These are phyloP conservation scores for Dicaeum eximium DNA, from an alignment of 2,113 vertebrate species.

Conservation along the genomic window DNA sequence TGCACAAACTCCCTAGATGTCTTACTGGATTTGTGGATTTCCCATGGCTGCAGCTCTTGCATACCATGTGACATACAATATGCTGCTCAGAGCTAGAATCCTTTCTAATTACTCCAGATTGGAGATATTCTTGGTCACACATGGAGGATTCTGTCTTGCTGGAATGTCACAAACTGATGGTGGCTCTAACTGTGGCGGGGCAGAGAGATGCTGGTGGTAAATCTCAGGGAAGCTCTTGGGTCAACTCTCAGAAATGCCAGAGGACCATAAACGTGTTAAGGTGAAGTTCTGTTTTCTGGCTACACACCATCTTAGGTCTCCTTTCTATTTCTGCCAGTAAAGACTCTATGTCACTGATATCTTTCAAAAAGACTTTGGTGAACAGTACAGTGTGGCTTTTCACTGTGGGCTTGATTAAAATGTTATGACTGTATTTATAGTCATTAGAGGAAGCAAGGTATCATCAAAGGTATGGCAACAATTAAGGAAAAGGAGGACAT, in stretches of 20 bases:
- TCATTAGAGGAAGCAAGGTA: background rate
- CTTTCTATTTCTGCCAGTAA: background rate
- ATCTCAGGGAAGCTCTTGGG: background rate
- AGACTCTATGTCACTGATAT: background rate
- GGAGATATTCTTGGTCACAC: background rate
- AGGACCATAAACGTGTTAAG: background rate
- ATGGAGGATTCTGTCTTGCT: background rate
- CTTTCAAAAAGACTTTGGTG: background rate
- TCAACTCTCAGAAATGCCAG: background rate
- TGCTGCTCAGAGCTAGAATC: background rate
- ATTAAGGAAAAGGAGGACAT: background rate
- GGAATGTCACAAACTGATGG: background rate
- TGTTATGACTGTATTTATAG: background rate
- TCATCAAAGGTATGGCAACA: background rate
- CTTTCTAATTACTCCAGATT: background rate
- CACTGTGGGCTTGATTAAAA: background rate
- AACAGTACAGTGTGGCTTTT: background rate
- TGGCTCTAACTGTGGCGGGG: background rate
- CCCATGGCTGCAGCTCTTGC: background rate
- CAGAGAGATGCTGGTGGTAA: background rate
- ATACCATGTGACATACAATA: rapidly evolving
- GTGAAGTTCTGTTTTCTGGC: background rate
- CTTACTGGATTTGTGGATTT: background rate
- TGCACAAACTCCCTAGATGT: background rate
- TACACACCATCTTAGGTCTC: background rate